Percentiles rank a stretch among this genome's conserved stretches.
Evolutionary conservation across 1,140 invertebrate genomes (phyloP).

Genomic region (Drosophila fuyamai): DNA sequence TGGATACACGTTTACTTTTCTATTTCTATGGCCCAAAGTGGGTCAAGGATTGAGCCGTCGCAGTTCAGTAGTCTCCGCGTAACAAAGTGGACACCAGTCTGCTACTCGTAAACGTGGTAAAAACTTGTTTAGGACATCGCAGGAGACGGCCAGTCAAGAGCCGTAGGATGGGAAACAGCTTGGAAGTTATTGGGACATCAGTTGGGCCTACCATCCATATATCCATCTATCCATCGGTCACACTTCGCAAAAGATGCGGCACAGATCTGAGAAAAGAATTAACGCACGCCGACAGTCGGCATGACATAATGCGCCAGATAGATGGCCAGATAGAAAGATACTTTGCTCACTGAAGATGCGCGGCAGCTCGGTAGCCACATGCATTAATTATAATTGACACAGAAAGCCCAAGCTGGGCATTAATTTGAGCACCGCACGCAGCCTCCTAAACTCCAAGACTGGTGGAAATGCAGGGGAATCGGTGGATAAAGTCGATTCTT

Average conservation of each 20-base stretch:
- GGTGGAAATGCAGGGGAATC: background rate
- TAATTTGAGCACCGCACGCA: constrained; percentile 60
- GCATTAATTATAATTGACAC: constrained; percentile 81
- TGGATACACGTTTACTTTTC: constrained; percentile 39
- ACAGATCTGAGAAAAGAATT: constrained; percentile 55
- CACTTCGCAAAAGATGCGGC: constrained; percentile 40
- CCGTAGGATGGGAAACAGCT: background rate
- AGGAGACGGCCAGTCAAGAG: constrained; percentile 24
- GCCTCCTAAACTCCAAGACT: constrained; percentile 24
- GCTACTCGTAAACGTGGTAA: constrained; percentile 23
- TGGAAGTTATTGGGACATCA: constrained; percentile 1
- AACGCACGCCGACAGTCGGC: constrained; percentile 61
- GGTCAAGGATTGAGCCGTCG: constrained; percentile 66
- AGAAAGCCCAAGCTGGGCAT: constrained; percentile 67
- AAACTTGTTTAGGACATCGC: constrained; percentile 18
- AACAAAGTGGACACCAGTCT: constrained; percentile 26
- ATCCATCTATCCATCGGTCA: constrained; percentile 2
- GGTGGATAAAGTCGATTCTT: constrained; percentile 20
- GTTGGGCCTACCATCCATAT: background rate
- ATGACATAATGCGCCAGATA: constrained; percentile 59
- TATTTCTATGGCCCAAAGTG: constrained; percentile 38
- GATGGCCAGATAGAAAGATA: constrained; percentile 38
- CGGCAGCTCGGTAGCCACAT: constrained; percentile 54
- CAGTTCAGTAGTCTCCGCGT: constrained; percentile 26
- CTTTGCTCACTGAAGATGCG: constrained; percentile 24